Percentiles rank a stretch among this genome's conserved stretches.
Evolutionary conservation across 2,888 invertebrate species (phyloP).

Genomic region (Acronicta aceris): DNA sequence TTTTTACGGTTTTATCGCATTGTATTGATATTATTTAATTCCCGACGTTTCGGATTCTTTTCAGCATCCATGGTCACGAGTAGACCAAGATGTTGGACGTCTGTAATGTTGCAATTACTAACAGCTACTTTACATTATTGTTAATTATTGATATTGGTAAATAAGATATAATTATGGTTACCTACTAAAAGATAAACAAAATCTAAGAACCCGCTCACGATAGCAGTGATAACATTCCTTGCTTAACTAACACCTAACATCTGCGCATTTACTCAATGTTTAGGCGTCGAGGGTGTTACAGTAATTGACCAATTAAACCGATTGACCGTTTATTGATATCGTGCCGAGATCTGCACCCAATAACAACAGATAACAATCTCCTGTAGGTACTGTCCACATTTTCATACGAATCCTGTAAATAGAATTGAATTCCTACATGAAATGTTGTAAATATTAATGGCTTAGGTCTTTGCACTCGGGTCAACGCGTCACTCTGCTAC

Average conservation of each 20-base stretch:
- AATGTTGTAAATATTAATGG: not conserved
- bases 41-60: no score
- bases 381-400: conserved; percentile 15
- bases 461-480: not conserved
- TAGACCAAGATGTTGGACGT: no score
- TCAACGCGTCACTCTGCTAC: not conserved
- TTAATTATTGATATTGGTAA: no score
- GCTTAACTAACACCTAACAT: no score
- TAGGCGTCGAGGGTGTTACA: conserved; percentile 1
- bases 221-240: not conserved
- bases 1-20: no score
- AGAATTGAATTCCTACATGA: not conserved
- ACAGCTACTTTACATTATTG: no score
- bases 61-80: no score
- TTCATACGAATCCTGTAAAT: not conserved
- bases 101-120: no score
- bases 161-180: no score
- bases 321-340: conserved; percentile 52
- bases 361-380: conserved; percentile 7
- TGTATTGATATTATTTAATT: no score
- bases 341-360: conserved; percentile 31
- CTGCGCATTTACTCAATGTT: not conserved
- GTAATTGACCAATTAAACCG: conserved; percentile 55
- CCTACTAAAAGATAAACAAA: not conserved
- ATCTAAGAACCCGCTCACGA: not conserved